These are phyloP conservation scores for Pseudomyrmex pallidus DNA, from an alignment of 1,140 invertebrate species.

Conservation along the genomic window DNA sequence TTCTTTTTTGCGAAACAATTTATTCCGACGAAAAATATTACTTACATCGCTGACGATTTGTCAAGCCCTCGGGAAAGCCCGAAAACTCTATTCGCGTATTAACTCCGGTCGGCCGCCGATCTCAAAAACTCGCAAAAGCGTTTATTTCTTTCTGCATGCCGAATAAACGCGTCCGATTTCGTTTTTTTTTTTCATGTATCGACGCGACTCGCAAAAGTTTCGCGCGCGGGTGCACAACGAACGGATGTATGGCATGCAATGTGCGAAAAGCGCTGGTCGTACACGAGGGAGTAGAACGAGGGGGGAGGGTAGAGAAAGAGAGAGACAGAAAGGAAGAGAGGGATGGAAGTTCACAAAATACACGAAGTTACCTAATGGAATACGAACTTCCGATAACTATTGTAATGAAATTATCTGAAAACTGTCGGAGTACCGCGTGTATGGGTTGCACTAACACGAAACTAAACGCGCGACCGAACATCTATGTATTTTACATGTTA, in stretches of 20 bases:
- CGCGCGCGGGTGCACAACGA: not conserved
- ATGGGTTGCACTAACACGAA: slow-evolving; percentile 58
- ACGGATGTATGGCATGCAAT: slow-evolving; percentile 7
- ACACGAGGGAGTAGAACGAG: not conserved
- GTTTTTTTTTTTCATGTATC: slow-evolving; percentile 9
- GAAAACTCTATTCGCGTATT: not conserved
- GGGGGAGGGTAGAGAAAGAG: not conserved
- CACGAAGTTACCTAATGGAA: slow-evolving; percentile 72
- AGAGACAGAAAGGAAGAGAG: not conserved
- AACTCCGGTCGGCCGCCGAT: not conserved
- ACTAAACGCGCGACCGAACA: slow-evolving; percentile 63
- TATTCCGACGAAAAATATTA: not conserved
- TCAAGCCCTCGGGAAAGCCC: not conserved
- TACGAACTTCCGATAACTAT: slow-evolving; percentile 77
- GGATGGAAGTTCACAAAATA: slow-evolving; percentile 63
- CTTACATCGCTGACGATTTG: not conserved
- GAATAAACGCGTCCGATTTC: slow-evolving; percentile 13
- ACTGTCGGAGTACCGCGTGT: slow-evolving; percentile 62
- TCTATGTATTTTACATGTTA: slow-evolving; percentile 20
- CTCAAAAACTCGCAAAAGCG: slow-evolving; percentile 22
- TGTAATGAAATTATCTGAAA: slow-evolving; percentile 77
- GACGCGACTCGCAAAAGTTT: slow-evolving; percentile 30
- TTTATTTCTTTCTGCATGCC: slow-evolving; percentile 7
- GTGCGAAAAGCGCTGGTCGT: slow-evolving; percentile 4
- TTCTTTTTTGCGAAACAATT: not conserved